Evolutionary conservation across 2,113 vertebrate species (phyloP).

Genomic region (Xiphophorus couchianus): DNA sequence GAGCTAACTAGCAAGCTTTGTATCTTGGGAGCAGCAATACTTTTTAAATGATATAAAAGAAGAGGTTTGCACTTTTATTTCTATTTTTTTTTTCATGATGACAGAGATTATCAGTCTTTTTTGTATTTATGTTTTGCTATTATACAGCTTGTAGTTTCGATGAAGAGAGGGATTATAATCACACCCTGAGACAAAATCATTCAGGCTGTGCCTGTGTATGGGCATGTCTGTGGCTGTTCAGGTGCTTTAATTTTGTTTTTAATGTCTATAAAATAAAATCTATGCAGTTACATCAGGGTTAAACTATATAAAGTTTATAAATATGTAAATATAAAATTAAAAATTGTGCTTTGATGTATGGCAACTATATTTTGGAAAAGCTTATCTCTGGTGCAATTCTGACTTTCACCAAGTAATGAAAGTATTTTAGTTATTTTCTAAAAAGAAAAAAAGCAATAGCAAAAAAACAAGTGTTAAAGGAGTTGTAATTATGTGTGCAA

Average conservation of each 20-base stretch:
- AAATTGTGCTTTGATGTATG: slow-evolving; percentile 24
- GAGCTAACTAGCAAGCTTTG: slow-evolving; percentile 49
- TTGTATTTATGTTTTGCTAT: slow-evolving; percentile 28
- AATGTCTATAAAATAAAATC: slow-evolving; percentile 62
- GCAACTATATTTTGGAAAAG: slow-evolving; percentile 30
- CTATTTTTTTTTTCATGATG: slow-evolving; percentile 47
- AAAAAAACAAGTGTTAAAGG: slow-evolving; percentile 11
- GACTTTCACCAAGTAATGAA: too few relatives aligned
- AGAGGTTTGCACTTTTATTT: slow-evolving; percentile 75
- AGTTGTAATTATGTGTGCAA: slow-evolving; percentile 23
- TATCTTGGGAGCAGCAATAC: slow-evolving; percentile 34
- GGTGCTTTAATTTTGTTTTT: slow-evolving; percentile 49
- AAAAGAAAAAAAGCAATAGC: slow-evolving; percentile 28
- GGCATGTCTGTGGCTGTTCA: slow-evolving; percentile 17
- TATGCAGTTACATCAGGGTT: slow-evolving; percentile 73
- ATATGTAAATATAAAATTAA: slow-evolving; percentile 69
- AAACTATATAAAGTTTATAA: slow-evolving; percentile 66
- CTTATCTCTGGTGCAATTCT: slow-evolving; percentile 28
- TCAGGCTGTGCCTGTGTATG: slow-evolving; percentile 35
- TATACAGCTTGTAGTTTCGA: slow-evolving; percentile 59
- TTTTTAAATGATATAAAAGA: slow-evolving; percentile 53
- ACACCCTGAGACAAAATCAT: slow-evolving; percentile 65
- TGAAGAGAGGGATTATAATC: slow-evolving; percentile 65
- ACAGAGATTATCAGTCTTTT: slow-evolving; percentile 42
- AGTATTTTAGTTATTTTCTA: slow-evolving; percentile 11